These are phyloP conservation scores for Epinotia ramella DNA, from an alignment of 2,888 invertebrate species.

Conservation along the genomic window DNA sequence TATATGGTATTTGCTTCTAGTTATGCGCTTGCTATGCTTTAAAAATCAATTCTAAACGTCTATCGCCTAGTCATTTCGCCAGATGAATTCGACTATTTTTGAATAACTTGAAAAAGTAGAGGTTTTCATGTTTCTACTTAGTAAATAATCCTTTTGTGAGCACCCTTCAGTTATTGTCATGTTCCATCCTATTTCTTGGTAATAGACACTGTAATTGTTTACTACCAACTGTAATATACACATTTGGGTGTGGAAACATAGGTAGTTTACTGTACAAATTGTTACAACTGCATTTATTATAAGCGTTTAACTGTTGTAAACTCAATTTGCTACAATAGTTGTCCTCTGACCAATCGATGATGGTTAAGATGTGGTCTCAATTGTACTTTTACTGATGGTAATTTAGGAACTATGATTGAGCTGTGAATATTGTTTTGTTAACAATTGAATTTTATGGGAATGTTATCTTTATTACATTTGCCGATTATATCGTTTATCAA, in stretches of 20 bases:
- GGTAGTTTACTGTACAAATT: background rate
- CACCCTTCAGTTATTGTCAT: background rate
- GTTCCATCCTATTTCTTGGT: background rate
- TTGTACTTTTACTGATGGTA: background rate
- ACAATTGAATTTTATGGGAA: conserved; percentile 32
- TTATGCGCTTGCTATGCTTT: background rate
- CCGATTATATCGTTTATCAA: background rate
- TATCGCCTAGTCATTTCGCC: background rate
- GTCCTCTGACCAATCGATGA: conserved; percentile 28
- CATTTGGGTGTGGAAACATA: background rate
- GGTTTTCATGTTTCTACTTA: background rate
- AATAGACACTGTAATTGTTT: background rate
- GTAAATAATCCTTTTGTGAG: background rate
- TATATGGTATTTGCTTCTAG: conserved; percentile 9
- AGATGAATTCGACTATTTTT: background rate
- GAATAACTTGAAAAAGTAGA: background rate
- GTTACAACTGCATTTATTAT: conserved; percentile 29
- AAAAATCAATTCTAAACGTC: background rate
- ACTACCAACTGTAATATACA: too few species aligned
- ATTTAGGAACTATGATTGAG: conserved; percentile 20
- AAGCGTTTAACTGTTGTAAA: conserved; percentile 14
- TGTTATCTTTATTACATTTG: conserved; percentile 31
- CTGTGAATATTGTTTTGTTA: conserved; percentile 37
- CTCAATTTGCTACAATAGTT: conserved; percentile 5
- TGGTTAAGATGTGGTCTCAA: conserved; percentile 20